These are phyloP conservation scores for Aricia artaxerxes DNA, from an alignment of 2,888 invertebrate genomes.

Conservation along the genomic window DNA sequence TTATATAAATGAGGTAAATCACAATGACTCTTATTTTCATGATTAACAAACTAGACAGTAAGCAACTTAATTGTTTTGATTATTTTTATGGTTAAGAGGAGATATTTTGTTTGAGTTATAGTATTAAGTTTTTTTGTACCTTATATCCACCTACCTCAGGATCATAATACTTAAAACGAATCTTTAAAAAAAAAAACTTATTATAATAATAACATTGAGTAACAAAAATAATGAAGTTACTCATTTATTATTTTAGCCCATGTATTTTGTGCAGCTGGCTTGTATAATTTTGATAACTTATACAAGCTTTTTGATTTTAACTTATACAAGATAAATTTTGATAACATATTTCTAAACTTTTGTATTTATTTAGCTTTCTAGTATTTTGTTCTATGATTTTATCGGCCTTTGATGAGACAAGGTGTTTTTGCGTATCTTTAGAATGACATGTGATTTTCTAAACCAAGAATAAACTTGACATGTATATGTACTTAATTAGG, in stretches of 20 bases:
- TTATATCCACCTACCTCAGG: slow-evolving; percentile 12
- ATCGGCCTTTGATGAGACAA: background rate
- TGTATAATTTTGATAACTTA: slow-evolving; percentile 5
- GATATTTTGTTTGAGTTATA: background rate
- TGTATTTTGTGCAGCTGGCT: slow-evolving; percentile 13
- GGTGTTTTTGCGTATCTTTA: slow-evolving; percentile 13
- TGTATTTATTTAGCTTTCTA: slow-evolving; percentile 7
- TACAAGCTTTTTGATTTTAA: background rate
- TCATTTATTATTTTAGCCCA: background rate
- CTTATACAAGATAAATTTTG: too few species aligned
- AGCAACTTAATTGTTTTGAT: background rate
- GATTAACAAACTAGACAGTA: background rate
- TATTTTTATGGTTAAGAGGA: background rate
- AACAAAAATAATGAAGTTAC: background rate
- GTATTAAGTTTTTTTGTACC: background rate
- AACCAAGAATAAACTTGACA: slow-evolving; percentile 17
- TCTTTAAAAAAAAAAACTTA: background rate
- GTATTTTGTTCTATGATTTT: slow-evolving; percentile 6
- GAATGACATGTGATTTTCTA: slow-evolving; percentile 17
- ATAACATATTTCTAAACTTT: background rate
- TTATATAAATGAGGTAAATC: background rate
- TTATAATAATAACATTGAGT: background rate
- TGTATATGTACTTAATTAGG: slow-evolving; percentile 18
- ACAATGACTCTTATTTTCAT: background rate
- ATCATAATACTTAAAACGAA: background rate